Conservation (phyloP, 2,797 vertebrate species). For the Glyptemys insculpta region DNA sequence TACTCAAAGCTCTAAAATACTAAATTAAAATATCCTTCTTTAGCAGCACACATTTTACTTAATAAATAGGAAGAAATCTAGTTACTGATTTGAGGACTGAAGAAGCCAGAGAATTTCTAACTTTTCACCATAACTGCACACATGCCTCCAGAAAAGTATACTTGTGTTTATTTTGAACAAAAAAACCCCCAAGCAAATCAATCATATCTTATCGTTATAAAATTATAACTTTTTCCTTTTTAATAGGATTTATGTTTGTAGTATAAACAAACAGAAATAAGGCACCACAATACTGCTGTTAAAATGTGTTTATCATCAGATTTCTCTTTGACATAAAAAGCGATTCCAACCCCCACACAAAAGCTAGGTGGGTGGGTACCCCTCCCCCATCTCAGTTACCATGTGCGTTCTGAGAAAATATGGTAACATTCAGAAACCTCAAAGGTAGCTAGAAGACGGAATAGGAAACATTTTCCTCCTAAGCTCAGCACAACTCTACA, state of each 20-base stretch:
- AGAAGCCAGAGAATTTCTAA: accelerated
- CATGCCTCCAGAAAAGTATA: not conserved
- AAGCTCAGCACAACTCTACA: not conserved
- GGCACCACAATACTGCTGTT: not conserved
- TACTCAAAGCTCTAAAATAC: not conserved
- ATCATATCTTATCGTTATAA: not conserved
- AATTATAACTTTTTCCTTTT: accelerated
- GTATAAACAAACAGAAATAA: not conserved
- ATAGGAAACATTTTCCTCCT: constrained; percentile 13
- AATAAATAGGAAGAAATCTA: not conserved
- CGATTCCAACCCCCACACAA: constrained; percentile 27
- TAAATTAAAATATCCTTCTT: not conserved
- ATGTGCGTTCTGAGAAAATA: constrained; percentile 68
- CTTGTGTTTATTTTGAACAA: not conserved
- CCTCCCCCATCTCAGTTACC: constrained; percentile 38
- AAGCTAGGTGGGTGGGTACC: constrained; percentile 51
- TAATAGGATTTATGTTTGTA: not conserved
- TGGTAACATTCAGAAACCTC: constrained; percentile 63
- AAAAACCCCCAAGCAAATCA: not conserved
- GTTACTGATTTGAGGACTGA: accelerated
- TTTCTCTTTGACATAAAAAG: constrained; percentile 38
- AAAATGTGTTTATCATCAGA: constrained; percentile 57
- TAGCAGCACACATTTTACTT: not conserved
- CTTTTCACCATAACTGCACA: not conserved
- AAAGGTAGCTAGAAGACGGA: constrained; percentile 30